A percentile compares a stretch with the other conserved stretches of the same genome.
These are phyloP conservation scores for Triplophysa bombifrons DNA, from an alignment of 2,797 vertebrate genomes.

Conservation along the genomic window DNA sequence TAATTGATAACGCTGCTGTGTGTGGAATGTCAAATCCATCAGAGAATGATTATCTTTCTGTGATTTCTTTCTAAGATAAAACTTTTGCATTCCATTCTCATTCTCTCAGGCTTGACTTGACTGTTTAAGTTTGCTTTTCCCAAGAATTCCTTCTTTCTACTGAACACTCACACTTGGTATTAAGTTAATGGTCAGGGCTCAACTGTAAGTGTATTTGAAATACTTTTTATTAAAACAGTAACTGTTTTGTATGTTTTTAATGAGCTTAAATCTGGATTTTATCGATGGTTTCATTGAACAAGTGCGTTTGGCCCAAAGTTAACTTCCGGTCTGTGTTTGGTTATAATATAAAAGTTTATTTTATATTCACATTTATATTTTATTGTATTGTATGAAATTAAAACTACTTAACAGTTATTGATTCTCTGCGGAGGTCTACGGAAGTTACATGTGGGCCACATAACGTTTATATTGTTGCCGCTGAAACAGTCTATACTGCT, in stretches of 20 bases:
- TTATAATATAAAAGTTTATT: no score
- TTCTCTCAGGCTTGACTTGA: neutral
- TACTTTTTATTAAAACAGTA: neutral
- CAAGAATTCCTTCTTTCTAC: neutral
- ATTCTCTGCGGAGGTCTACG: no score
- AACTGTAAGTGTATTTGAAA: neutral
- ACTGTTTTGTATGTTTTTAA: neutral
- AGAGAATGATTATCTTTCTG: slow-evolving; percentile 17
- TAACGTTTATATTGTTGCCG: no score
- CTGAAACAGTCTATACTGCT: neutral
- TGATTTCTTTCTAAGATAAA: neutral
- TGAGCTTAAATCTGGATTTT: no score
- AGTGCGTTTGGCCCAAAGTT: no score
- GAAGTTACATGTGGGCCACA: no score
- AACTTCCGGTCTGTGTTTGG: no score
- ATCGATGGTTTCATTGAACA: no score
- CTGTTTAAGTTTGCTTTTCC: neutral
- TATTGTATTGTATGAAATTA: no score
- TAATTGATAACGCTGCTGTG: neutral
- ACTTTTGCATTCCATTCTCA: neutral
- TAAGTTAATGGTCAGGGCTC: neutral
- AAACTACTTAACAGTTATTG: no score
- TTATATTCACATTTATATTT: no score
- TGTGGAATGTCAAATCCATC: neutral
- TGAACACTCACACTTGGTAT: neutral